Evolutionary conservation across 2,113 vertebrate genomes (phyloP).

Genomic region (Ophiodon elongatus): DNA sequence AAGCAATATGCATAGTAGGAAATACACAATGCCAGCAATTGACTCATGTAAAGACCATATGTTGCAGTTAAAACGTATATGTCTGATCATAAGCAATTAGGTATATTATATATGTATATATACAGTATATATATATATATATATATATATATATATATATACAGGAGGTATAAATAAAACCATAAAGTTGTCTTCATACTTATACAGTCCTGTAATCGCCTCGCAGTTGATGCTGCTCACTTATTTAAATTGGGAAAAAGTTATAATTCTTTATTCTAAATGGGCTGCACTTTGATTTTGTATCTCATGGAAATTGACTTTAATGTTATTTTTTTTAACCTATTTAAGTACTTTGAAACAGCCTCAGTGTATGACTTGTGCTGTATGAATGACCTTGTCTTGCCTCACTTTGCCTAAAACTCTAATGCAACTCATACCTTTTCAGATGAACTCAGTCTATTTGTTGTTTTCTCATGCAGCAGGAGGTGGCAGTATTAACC

Average conservation of each 20-base stretch:
- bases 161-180: not conserved
- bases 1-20: not conserved
- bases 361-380: not conserved
- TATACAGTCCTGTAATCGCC: not conserved
- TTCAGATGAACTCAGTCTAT: not conserved
- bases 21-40: too few species aligned
- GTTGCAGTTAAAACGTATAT: not conserved
- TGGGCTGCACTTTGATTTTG: not conserved
- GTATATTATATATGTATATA: too few species aligned
- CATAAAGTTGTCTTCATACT: not conserved
- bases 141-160: too few species aligned
- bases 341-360: not conserved
- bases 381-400: not conserved
- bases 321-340: not conserved
- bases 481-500: conserved; percentile 36
- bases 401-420: not conserved
- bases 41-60: not conserved
- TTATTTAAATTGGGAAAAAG: not conserved
- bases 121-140: too few species aligned
- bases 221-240: not conserved
- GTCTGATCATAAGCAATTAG: not conserved
- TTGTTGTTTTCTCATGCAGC: conserved; percentile 24
- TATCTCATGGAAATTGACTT: not conserved
- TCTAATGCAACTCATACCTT: not conserved
- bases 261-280: not conserved